Evolutionary conservation across 2,888 invertebrate genomes (phyloP).

Genomic region (Mimumesa dahlbomi): DNA sequence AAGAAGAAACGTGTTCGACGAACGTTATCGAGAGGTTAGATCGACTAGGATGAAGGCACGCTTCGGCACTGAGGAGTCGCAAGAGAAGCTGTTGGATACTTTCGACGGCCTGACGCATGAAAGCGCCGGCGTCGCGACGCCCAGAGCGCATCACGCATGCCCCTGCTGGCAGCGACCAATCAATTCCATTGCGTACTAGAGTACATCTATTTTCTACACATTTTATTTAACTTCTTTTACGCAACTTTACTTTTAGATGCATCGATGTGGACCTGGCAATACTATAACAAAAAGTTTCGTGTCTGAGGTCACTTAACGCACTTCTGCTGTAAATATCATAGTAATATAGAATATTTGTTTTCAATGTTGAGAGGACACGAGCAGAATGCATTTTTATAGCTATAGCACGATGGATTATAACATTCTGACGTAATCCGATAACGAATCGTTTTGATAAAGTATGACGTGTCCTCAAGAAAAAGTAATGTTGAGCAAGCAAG

Average conservation of each 20-base stretch:
- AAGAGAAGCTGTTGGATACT: constrained; percentile 5
- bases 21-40: background rate
- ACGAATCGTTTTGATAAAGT: background rate
- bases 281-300: too few relatives aligned
- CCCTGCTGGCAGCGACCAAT: constrained; percentile 42
- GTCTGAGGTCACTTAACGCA: too few relatives aligned
- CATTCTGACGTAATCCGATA: background rate
- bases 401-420: background rate
- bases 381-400: background rate
- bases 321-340: too few relatives aligned
- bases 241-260: constrained; percentile 8
- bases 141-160: constrained; percentile 52
- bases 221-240: constrained; percentile 31
- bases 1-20: background rate
- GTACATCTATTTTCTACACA: constrained; percentile 21
- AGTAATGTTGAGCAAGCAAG: constrained; percentile 40
- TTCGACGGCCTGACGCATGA: constrained; percentile 17
- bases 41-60: constrained; percentile 24
- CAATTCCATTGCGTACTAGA: constrained; percentile 37
- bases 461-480: constrained; percentile 3
- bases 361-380: too few relatives aligned
- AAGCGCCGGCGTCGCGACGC: constrained; percentile 57
- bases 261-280: too few relatives aligned
- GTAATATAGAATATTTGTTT: too few relatives aligned
- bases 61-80: constrained; percentile 27